A percentile compares a stretch with the other conserved stretches of the same genome.
These are phyloP conservation scores for Poliocrania exsul DNA, from an alignment of 2,797 vertebrate species.

Conservation along the genomic window DNA sequence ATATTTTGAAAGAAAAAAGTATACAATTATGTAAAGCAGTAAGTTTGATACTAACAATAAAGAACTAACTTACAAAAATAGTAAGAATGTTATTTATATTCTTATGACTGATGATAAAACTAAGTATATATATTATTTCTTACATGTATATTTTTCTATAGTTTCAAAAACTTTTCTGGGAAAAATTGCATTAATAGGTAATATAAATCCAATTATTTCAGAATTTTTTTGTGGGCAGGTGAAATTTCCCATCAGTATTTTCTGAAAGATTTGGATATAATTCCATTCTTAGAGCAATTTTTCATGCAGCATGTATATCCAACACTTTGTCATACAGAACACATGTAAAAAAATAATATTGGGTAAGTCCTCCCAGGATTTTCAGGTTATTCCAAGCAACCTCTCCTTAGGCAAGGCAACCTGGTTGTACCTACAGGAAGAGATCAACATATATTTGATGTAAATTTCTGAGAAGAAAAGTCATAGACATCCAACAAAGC, in stretches of 20 bases:
- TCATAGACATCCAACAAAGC: neutral
- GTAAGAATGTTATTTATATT: neutral
- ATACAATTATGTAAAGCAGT: neutral
- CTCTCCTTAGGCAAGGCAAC: neutral
- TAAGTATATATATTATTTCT: neutral
- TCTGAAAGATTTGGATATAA: neutral
- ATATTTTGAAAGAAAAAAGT: neutral
- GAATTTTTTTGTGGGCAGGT: too few relatives aligned
- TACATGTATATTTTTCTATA: neutral
- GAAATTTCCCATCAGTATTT: neutral
- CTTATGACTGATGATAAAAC: neutral
- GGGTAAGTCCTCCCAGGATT: neutral
- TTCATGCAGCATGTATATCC: too few relatives aligned
- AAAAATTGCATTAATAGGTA: fast-evolving
- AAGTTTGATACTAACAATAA: neutral
- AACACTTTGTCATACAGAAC: neutral
- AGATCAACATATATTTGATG: neutral
- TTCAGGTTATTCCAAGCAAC: neutral
- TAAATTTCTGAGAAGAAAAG: neutral
- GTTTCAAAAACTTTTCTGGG: neutral
- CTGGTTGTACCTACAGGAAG: neutral
- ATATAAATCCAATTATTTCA: neutral
- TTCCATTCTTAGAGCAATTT: neutral
- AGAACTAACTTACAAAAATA: neutral
- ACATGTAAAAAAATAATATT: neutral